Conservation (phyloP, 1,140 invertebrate genomes). For the Magallana ariakensis region DNA sequence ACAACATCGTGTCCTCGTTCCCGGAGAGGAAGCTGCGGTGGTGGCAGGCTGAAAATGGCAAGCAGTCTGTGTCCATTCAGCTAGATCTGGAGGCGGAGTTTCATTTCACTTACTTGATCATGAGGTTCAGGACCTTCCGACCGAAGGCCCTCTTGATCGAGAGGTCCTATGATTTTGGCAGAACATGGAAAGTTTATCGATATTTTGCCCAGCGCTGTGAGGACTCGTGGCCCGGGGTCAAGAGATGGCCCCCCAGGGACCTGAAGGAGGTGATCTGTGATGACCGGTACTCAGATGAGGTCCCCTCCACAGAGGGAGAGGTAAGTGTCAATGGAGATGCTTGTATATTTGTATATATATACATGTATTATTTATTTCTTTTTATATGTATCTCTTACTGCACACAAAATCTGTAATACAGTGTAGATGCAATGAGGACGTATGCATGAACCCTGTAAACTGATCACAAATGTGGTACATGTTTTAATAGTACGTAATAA, state of each 20-base stretch:
- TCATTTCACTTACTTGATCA: slow-evolving; percentile 98
- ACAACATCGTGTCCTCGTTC: slow-evolving; percentile 89
- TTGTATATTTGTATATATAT: not conserved
- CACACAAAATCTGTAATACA: no score
- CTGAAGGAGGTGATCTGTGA: slow-evolving; percentile 95
- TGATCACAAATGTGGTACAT: no score
- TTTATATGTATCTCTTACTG: no score
- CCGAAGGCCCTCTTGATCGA: slow-evolving; percentile 98
- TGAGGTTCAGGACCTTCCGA: slow-evolving; percentile 96
- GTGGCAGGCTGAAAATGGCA: slow-evolving; percentile 98
- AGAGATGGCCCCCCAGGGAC: slow-evolving; percentile 84
- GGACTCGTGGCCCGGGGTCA: slow-evolving; percentile 89
- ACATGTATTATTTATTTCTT: not conserved
- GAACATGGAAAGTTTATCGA: slow-evolving; percentile 95
- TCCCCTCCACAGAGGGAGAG: slow-evolving; percentile 94
- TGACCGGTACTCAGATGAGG: slow-evolving; percentile 91
- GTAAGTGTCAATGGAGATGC: slow-evolving; percentile 77
- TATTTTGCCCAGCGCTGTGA: slow-evolving; percentile 96
- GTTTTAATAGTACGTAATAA: no score
- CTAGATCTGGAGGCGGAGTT: slow-evolving; percentile 97
- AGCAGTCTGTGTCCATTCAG: slow-evolving; percentile 93
- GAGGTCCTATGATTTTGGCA: slow-evolving; percentile 94
- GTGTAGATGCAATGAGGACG: no score
- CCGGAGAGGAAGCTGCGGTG: slow-evolving; percentile 84
- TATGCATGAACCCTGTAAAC: no score